A percentile compares a stretch with the other conserved stretches of the same genome.
Evolutionary conservation across 2,888 invertebrate genomes (phyloP).

Genomic region (Drosophila heteroneura): DNA sequence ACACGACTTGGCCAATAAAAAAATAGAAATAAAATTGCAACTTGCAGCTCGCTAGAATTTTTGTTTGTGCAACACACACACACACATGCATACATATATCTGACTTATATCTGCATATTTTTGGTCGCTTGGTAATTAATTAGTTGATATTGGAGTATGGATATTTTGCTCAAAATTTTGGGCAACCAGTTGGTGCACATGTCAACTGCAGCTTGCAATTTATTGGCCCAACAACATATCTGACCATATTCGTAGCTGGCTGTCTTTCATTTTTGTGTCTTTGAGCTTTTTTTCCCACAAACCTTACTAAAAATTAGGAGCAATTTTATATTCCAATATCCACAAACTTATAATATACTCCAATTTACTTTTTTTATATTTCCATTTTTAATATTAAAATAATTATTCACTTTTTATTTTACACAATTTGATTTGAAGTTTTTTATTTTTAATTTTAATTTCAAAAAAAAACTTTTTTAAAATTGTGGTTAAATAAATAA

Average conservation of each 20-base stretch:
- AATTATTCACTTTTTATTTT: background rate
- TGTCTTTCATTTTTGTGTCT: background rate
- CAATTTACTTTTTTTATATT: background rate
- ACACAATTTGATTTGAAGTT: background rate
- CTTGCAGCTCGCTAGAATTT: constrained; percentile 68
- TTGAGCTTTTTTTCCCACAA: background rate
- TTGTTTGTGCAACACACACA: constrained; percentile 39
- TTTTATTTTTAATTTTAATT: background rate
- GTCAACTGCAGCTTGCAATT: constrained; percentile 54
- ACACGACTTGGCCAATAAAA: constrained; percentile 42
- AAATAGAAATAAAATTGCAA: constrained; percentile 25
- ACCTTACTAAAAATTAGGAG: background rate
- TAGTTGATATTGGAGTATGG: constrained; percentile 61
- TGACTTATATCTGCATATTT: constrained; percentile 41
- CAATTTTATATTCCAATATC: background rate
- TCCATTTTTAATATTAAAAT: background rate
- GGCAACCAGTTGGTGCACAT: constrained; percentile 66
- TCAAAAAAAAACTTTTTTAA: background rate
- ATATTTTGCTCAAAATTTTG: constrained; percentile 27
- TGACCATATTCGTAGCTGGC: constrained; percentile 9
- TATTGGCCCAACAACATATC: constrained; percentile 31
- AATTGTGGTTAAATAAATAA: no score
- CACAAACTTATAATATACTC: background rate
- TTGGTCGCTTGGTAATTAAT: constrained; percentile 69
- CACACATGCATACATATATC: constrained; percentile 2